A percentile compares a stretch with the other conserved stretches of the same genome.
Evolutionary conservation across 2,888 invertebrate species (phyloP).

Genomic region (Pammene aurita): DNA sequence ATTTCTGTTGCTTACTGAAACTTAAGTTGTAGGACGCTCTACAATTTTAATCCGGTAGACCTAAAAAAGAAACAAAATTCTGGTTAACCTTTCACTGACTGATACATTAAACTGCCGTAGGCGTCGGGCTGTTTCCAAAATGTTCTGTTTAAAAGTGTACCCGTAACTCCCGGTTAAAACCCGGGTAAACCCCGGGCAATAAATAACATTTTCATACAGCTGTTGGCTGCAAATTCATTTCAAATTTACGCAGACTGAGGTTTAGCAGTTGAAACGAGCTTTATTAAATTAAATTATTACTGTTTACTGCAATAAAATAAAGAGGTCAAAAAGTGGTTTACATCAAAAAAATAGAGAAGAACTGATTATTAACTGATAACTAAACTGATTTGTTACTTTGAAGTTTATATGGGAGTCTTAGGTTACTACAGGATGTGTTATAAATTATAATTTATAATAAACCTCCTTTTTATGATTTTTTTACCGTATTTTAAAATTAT

Average conservation of each 20-base stretch:
- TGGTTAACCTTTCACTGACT: not conserved
- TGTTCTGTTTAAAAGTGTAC: not conserved
- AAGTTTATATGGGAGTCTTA: too few relatives aligned
- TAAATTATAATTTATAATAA: too few relatives aligned
- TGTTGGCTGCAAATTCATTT: conserved; percentile 13
- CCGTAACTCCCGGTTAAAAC: conserved; percentile 4
- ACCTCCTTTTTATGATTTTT: too few relatives aligned
- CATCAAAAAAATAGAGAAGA: too few relatives aligned
- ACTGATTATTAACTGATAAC: too few relatives aligned
- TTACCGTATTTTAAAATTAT: too few relatives aligned
- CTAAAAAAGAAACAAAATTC: not conserved
- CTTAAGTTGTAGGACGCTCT: too few relatives aligned
- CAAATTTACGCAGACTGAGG: conserved; percentile 5
- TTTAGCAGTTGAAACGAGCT: not conserved
- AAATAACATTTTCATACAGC: conserved; percentile 29
- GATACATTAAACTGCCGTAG: not conserved
- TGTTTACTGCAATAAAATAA: not conserved
- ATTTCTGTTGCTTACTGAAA: too few relatives aligned
- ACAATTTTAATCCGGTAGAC: not conserved
- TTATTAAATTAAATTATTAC: not conserved
- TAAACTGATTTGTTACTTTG: too few relatives aligned
- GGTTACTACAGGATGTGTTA: too few relatives aligned
- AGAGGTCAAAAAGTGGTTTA: too few relatives aligned
- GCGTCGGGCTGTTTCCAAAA: not conserved
- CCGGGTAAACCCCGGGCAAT: conserved; percentile 19